phyloP scores from a whole-genome alignment of 2,113 vertebrate species.

The Microtus ochrogaster region DNA sequence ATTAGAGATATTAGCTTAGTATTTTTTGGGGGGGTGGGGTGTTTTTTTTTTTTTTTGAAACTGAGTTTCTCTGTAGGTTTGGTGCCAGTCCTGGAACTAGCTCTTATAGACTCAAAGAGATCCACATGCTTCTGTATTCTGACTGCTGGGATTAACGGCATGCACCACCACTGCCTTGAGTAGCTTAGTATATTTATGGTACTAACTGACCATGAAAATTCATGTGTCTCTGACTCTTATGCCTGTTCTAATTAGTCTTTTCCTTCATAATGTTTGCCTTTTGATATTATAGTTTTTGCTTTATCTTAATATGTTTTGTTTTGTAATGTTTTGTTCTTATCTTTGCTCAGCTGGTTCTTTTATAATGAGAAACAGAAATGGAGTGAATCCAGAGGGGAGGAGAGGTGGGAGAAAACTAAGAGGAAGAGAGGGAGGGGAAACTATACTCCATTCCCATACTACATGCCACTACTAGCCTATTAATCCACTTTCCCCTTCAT shows the following conservation, averaged over 20 bases:
- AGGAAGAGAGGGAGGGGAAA: not conserved
- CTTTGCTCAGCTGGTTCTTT: not conserved
- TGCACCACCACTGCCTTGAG: no score
- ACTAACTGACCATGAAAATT: not conserved
- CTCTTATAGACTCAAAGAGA: no score
- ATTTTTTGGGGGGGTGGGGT: no score
- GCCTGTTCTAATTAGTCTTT: not conserved
- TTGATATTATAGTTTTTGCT: not conserved
- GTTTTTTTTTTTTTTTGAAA: no score
- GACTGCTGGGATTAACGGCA: no score
- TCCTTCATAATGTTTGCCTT: not conserved
- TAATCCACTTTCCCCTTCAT: no score
- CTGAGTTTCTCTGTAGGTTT: no score
- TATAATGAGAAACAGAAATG: not conserved
- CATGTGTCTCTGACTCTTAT: not conserved
- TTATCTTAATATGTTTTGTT: not conserved
- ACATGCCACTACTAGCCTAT: rapidly evolving
- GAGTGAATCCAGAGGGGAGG: not conserved
- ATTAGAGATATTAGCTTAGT: not conserved
- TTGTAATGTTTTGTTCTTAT: not conserved
- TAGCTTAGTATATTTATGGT: not conserved
- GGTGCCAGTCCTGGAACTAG: no score
- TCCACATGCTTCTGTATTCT: no score
- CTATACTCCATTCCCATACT: not conserved
- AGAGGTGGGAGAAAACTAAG: not conserved